Conservation (phyloP, 2,888 invertebrate genomes). For the Stenotaenia linearis region DNA sequence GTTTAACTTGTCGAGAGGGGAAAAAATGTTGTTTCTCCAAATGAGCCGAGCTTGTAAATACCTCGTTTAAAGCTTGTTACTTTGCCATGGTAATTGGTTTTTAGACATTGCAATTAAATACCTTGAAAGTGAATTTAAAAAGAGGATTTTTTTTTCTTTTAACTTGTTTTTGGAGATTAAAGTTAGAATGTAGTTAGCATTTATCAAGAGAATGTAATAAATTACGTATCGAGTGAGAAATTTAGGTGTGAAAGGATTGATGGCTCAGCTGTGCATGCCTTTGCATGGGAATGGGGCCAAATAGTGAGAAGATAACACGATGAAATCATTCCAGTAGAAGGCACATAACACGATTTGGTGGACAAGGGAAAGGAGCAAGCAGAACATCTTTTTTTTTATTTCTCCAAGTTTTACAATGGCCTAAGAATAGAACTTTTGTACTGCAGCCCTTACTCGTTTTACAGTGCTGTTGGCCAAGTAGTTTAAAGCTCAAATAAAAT, state of each 20-base stretch:
- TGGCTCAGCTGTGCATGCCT: conserved; percentile 21
- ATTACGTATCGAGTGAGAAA: background rate
- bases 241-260: background rate
- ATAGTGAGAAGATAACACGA: conserved; percentile 1
- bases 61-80: conserved; percentile 11
- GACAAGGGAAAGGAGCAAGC: background rate
- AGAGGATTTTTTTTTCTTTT: background rate
- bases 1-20: background rate
- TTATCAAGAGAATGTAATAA: background rate
- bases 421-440: conserved; percentile 10
- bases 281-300: conserved; percentile 26
- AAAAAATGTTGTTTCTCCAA: conserved; percentile 7
- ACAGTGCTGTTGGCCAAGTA: background rate
- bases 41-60: conserved; percentile 14
- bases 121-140: background rate
- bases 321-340: conserved; percentile 23
- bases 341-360: conserved; percentile 12
- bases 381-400: background rate
- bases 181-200: background rate
- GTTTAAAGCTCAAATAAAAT: conserved; percentile 2
- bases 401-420: background rate
- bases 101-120: conserved; percentile 3
- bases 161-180: too few relatives aligned
- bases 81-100: conserved; percentile 6
- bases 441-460: background rate